Evolutionary conservation across 2,888 invertebrate genomes (phyloP).

Genomic region (Hyposoter dolosus): DNA sequence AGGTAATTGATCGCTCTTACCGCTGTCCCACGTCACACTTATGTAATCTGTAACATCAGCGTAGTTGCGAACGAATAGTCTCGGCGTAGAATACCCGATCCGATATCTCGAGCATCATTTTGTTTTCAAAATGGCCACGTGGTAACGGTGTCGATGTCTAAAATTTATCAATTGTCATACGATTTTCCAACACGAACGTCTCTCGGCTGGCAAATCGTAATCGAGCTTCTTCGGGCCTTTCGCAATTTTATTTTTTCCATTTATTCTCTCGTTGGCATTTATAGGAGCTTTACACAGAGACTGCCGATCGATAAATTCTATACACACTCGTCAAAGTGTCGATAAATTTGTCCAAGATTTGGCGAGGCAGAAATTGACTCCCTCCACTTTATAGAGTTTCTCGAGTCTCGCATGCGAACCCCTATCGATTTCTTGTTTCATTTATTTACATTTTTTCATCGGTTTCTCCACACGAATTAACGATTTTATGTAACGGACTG

Average conservation of each 20-base stretch:
- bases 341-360: constrained; percentile 56
- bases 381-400: background rate
- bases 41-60: constrained; percentile 59
- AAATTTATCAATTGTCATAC: background rate
- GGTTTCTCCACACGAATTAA: background rate
- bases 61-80: constrained; percentile 40
- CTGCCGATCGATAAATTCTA: constrained; percentile 31
- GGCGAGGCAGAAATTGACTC: constrained; percentile 21
- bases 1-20: constrained; percentile 70
- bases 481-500: background rate
- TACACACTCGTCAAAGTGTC: constrained; percentile 34
- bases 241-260: constrained; percentile 5
- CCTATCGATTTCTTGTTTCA: background rate
- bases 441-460: background rate
- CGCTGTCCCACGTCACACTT: constrained; percentile 61
- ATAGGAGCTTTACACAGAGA: background rate
- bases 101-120: constrained; percentile 18
- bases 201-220: background rate
- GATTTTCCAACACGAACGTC: no score
- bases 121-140: background rate
- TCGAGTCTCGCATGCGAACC: background rate
- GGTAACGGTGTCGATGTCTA: background rate
- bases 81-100: constrained; percentile 24
- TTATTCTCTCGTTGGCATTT: background rate
- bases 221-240: constrained; percentile 2